Evolutionary conservation across 2,888 invertebrate species (phyloP).

Genomic region (Zygothrica quintamaculata): DNA sequence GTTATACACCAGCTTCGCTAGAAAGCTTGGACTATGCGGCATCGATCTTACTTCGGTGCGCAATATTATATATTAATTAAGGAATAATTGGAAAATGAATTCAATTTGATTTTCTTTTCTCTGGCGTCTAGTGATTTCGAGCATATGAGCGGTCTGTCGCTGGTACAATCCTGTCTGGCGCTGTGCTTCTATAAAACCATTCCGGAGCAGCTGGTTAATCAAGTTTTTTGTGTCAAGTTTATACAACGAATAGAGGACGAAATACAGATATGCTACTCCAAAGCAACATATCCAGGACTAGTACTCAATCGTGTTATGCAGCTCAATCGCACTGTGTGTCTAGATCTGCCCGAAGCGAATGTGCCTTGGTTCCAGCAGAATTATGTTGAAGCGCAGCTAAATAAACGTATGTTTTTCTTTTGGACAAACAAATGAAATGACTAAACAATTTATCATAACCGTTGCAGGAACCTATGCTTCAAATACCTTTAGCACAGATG

Average conservation of each 20-base stretch:
- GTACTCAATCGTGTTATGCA: constrained; percentile 87
- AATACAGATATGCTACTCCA: constrained; percentile 86
- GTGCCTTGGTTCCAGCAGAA: constrained; percentile 89
- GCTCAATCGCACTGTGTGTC: constrained; percentile 87
- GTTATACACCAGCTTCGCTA: constrained; percentile 85
- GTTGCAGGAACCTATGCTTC: constrained; percentile 54
- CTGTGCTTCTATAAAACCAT: constrained; percentile 86
- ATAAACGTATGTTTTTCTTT: constrained; percentile 82
- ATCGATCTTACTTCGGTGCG: constrained; percentile 84
- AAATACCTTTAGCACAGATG: constrained; percentile 70
- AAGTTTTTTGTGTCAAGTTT: constrained; percentile 87
- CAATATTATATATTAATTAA: not conserved
- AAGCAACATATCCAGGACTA: constrained; percentile 86
- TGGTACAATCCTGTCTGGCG: constrained; percentile 86
- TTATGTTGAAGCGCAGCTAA: constrained; percentile 86
- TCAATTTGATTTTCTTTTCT: not conserved
- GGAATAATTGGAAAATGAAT: not conserved
- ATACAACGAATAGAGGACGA: constrained; percentile 87
- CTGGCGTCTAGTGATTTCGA: constrained; percentile 85
- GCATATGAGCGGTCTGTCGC: constrained; percentile 85
- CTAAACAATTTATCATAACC: not conserved
- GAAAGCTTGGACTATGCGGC: constrained; percentile 83
- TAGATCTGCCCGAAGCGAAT: constrained; percentile 87
- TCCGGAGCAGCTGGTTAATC: constrained; percentile 85
- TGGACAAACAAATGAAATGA: not conserved